Conservation (phyloP, 2,797 vertebrate species). For the Vipera ursinii region DNA sequence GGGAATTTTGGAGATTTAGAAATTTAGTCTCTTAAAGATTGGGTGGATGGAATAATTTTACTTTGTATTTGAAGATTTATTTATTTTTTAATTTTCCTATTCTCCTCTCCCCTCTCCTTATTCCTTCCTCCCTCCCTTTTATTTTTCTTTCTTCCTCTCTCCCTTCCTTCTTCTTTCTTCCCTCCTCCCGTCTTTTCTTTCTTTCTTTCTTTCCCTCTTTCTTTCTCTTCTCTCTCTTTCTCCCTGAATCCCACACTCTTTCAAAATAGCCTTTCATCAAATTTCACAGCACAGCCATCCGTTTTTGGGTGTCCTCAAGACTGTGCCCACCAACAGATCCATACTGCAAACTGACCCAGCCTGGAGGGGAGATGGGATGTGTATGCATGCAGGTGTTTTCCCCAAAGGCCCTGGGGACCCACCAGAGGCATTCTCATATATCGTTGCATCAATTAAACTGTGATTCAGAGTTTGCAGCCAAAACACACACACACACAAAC, state of each 20-base stretch:
- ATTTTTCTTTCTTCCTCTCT: too few relatives aligned
- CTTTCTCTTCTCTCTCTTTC: neutral
- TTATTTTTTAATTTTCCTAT: neutral
- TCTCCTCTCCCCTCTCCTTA: neutral
- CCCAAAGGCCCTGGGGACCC: neutral
- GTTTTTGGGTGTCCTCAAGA: neutral
- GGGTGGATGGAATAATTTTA: neutral
- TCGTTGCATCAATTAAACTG: neutral
- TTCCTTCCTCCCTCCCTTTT: too few relatives aligned
- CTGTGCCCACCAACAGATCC: neutral
- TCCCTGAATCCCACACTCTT: neutral
- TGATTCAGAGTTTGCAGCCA: neutral
- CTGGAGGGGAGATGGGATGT: rapidly evolving
- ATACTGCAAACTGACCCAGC: neutral
- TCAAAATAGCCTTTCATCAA: neutral
- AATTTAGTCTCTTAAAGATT: neutral
- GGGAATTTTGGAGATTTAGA: neutral
- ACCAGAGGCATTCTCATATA: too few relatives aligned
- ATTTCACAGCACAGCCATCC: neutral
- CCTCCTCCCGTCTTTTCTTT: too few relatives aligned
- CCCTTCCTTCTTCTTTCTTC: too few relatives aligned
- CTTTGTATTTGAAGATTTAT: neutral
- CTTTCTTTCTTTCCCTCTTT: too few relatives aligned
- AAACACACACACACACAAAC: neutral
- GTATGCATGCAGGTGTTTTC: rapidly evolving